Evolutionary conservation across 2,797 vertebrate genomes (phyloP).

Genomic region (Uromys caudimaculatus): DNA sequence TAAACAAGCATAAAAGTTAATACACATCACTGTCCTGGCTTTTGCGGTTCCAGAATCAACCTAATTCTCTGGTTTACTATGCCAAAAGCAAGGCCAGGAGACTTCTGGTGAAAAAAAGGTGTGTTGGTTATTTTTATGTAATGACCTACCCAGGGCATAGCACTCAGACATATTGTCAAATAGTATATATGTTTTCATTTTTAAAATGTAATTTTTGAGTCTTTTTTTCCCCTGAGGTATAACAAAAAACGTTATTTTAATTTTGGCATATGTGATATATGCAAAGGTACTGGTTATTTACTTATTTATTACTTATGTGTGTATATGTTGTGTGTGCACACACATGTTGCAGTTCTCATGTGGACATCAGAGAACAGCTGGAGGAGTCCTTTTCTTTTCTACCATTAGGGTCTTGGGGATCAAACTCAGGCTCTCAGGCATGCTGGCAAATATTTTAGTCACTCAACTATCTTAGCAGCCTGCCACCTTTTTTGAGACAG

Average conservation of each 20-base stretch:
- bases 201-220: background rate
- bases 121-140: background rate
- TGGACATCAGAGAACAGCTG: background rate
- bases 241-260: background rate
- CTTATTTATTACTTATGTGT: background rate
- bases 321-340: background rate
- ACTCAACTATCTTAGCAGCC: background rate
- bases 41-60: slow-evolving; percentile 63
- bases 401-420: background rate
- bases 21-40: slow-evolving; percentile 41
- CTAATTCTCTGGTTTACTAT: slow-evolving; percentile 37
- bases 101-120: background rate
- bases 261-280: background rate
- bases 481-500: background rate
- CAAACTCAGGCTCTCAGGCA: background rate
- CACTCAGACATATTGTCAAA: background rate
- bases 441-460: background rate
- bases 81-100: background rate
- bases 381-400: background rate
- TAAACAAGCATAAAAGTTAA: slow-evolving; percentile 70
- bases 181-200: background rate
- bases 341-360: background rate
- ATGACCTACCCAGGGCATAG: background rate
- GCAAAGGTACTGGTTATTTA: background rate
- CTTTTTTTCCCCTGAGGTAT: background rate